Conservation (phyloP, 2,113 vertebrate genomes). For the Carassius auratus region DNA sequence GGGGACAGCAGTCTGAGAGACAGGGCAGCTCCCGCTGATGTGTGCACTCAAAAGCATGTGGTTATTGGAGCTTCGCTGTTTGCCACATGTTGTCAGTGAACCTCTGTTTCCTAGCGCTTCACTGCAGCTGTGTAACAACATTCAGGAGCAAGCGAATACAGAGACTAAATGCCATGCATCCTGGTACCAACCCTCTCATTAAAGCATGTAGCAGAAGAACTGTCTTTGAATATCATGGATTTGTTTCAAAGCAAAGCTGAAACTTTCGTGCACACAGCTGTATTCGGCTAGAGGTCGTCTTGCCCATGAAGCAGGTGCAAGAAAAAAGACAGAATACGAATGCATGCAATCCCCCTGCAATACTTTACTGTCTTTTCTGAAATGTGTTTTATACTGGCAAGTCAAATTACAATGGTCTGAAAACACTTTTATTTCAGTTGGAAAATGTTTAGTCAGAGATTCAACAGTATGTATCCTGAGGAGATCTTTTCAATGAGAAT, state of each 20-base stretch:
- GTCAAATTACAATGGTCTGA: background rate
- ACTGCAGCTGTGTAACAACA: conserved; percentile 1
- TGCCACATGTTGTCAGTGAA: conserved; percentile 20
- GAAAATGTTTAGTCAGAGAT: background rate
- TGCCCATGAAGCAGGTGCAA: background rate
- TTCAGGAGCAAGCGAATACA: conserved; percentile 23
- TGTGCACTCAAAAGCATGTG: background rate
- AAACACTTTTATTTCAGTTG: background rate
- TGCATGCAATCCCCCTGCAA: background rate
- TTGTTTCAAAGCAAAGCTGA: background rate
- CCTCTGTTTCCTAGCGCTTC: background rate
- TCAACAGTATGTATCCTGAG: background rate
- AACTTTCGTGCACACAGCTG: background rate
- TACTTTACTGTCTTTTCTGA: background rate
- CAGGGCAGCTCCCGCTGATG: conserved; percentile 36
- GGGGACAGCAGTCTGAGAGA: conserved; percentile 27
- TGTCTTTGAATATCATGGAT: background rate
- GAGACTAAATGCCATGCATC: conserved; percentile 8
- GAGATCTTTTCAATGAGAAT: too few relatives aligned
- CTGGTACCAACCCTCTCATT: background rate
- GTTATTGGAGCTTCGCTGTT: background rate
- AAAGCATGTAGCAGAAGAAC: background rate
- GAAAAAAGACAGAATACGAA: background rate
- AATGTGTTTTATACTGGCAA: background rate
- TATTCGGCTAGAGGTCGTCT: background rate